These are phyloP conservation scores for Amphiprion percula DNA, from an alignment of 2,113 vertebrate species.

Conservation along the genomic window DNA sequence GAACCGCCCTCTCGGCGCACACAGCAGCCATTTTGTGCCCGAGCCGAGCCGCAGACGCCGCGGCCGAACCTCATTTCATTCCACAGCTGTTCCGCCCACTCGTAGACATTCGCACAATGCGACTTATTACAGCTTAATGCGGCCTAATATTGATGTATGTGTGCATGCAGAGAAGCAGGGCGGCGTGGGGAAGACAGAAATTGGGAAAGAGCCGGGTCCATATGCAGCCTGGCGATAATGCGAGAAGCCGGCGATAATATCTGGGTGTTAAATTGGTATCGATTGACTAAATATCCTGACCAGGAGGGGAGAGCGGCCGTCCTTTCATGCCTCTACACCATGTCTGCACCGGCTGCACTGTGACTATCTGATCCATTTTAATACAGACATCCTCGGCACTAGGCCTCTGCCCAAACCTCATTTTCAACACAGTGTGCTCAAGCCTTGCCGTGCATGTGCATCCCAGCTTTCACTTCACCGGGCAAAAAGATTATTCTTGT, in stretches of 20 bases:
- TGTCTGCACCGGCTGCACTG: constrained; percentile 69
- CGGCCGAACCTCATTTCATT: constrained; percentile 65
- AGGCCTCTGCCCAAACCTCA: constrained; percentile 67
- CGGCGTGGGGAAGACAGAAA: constrained; percentile 43
- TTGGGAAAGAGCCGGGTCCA: constrained; percentile 68
- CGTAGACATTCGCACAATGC: constrained; percentile 62
- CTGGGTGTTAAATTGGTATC: constrained; percentile 81
- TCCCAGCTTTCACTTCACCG: constrained; percentile 37
- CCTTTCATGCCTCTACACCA: constrained; percentile 70
- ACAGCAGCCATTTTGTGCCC: constrained; percentile 75
- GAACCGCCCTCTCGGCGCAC: constrained; percentile 43
- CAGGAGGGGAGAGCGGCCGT: constrained; percentile 67
- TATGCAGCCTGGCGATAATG: constrained; percentile 77
- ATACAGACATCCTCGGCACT: constrained; percentile 68
- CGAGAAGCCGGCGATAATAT: constrained; percentile 75
- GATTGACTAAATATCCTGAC: constrained; percentile 81
- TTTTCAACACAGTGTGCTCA: constrained; percentile 65
- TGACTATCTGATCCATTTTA: constrained; percentile 80
- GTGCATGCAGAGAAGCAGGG: constrained; percentile 61
- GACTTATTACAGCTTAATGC: constrained; percentile 78
- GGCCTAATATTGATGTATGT: constrained; percentile 76
- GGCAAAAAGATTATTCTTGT: constrained; percentile 56
- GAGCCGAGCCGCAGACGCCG: constrained; percentile 38
- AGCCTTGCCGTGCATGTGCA: constrained; percentile 26
- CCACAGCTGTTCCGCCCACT: constrained; percentile 69